phyloP scores from a whole-genome alignment of 2,797 vertebrate genomes.

The Xiphorhynchus erythropygius region DNA sequence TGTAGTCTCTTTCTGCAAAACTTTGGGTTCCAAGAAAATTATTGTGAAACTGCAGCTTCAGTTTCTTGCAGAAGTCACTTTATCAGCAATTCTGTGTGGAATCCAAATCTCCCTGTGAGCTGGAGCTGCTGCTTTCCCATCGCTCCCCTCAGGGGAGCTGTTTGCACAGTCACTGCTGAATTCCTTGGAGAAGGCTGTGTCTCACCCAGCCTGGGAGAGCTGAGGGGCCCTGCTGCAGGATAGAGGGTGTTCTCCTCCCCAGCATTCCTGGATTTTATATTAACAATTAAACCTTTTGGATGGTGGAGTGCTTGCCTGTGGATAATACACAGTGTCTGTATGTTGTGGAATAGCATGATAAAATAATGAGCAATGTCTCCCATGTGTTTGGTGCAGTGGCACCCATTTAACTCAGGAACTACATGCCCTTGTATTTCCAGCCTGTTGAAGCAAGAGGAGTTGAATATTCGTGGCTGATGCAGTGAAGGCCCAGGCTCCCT shows the following conservation, averaged over 20 bases:
- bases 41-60: background rate
- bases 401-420: background rate
- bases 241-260: background rate
- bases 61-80: background rate
- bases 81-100: background rate
- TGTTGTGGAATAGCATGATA: background rate
- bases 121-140: background rate
- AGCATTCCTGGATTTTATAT: background rate
- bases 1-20: background rate
- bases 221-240: background rate
- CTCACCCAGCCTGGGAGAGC: background rate
- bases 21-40: background rate
- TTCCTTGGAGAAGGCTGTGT: rapidly evolving
- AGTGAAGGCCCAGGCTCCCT: background rate
- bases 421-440: background rate
- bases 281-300: too few species aligned
- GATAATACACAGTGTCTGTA: background rate
- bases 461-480: conserved; percentile 35
- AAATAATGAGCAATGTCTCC: background rate
- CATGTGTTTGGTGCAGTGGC: background rate
- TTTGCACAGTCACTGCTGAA: background rate
- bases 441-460: conserved; percentile 54
- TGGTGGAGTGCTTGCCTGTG: background rate
- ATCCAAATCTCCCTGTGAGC: background rate
- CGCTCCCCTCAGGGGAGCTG: background rate